phyloP scores from a whole-genome alignment of 1,140 invertebrate species.

The Ladona fulva region DNA sequence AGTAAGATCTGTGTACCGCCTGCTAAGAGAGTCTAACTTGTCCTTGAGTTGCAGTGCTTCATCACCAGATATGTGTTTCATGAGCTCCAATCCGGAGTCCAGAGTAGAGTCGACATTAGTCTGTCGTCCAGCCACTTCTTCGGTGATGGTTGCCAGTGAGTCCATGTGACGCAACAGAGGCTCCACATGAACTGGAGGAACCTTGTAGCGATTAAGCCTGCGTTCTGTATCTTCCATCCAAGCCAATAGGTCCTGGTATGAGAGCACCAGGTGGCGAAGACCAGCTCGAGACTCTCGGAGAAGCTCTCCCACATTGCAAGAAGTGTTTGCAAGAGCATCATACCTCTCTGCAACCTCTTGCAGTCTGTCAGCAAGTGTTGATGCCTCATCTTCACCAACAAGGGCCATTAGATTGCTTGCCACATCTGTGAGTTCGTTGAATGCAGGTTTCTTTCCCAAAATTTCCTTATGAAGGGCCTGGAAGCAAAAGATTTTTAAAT shows the following conservation, averaged over 20 bases:
- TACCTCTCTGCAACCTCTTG: constrained; percentile 79
- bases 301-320: constrained; percentile 67
- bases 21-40: constrained; percentile 81
- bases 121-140: constrained; percentile 81
- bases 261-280: constrained; percentile 78
- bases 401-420: constrained; percentile 78
- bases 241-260: constrained; percentile 81
- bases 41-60: constrained; percentile 90
- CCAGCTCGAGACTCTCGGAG: constrained; percentile 72
- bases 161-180: constrained; percentile 87
- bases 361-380: constrained; percentile 71
- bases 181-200: constrained; percentile 82
- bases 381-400: constrained; percentile 87
- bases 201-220: constrained; percentile 65
- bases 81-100: constrained; percentile 79
- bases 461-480: constrained; percentile 77
- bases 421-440: constrained; percentile 79
- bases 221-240: constrained; percentile 90
- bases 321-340: constrained; percentile 72
- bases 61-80: constrained; percentile 89
- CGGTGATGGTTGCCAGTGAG: constrained; percentile 72
- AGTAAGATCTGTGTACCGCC: constrained; percentile 81
- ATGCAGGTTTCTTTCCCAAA: constrained; percentile 71
- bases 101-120: constrained; percentile 81
- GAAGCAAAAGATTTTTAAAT: constrained; percentile 21